Evolutionary conservation across 2,797 vertebrate species (phyloP).

Genomic region (Spinus olivaceus): DNA sequence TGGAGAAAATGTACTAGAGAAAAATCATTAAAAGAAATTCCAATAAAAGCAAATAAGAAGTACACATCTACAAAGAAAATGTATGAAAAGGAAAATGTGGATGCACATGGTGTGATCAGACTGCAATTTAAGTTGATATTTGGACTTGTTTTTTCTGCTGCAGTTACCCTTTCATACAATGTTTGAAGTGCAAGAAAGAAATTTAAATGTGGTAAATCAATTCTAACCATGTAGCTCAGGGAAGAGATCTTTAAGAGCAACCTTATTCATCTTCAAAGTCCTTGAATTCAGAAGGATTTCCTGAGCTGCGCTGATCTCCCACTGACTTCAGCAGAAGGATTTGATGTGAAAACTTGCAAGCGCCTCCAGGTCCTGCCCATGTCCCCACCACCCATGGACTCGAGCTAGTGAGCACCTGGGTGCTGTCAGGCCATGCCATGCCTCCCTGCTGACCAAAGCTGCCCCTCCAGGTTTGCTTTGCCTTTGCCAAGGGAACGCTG

Average conservation of each 20-base stretch:
- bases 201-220: background rate
- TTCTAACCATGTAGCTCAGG: rapidly evolving
- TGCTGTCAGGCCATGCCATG: rapidly evolving
- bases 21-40: background rate
- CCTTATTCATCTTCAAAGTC: background rate
- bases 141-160: background rate
- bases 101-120: background rate
- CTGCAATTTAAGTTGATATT: background rate
- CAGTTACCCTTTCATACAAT: background rate
- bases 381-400: rapidly evolving
- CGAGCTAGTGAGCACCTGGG: rapidly evolving
- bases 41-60: background rate
- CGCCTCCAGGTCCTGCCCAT: rapidly evolving
- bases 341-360: background rate
- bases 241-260: background rate
- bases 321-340: background rate
- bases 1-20: background rate
- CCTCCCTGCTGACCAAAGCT: rapidly evolving
- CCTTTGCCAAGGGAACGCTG: background rate
- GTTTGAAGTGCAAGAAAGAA: background rate
- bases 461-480: background rate
- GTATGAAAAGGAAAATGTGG: background rate
- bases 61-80: background rate
- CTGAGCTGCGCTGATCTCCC: background rate
- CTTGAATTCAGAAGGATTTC: background rate